phyloP scores from a whole-genome alignment of 92 coral and sea anemone genomes.

The Montipora capitata region DNA sequence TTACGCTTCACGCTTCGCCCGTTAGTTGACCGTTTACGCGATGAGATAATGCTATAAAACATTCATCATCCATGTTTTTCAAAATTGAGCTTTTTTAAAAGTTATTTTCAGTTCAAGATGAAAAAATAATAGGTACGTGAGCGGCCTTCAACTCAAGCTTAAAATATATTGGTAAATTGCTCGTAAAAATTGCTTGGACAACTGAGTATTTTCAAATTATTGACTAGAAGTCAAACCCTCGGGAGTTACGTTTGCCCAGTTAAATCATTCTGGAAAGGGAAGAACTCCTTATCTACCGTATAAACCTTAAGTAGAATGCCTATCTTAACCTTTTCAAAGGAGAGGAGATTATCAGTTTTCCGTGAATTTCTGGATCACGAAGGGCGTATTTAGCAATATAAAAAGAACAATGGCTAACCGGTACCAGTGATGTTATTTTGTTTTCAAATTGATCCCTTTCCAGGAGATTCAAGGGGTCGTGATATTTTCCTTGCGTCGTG shows the following conservation, averaged over 20 bases:
- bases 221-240: no score
- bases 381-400: neutral
- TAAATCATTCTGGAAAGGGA: no score
- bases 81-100: neutral
- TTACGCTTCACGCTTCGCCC: constrained; percentile 69
- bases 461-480: neutral
- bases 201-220: neutral
- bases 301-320: neutral
- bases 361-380: neutral
- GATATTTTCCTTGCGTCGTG: neutral
- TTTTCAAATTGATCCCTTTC: neutral
- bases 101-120: neutral
- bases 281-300: no score
- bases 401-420: neutral
- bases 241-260: no score
- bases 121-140: neutral
- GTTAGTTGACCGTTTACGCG: constrained; percentile 21
- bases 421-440: constrained; percentile 31
- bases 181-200: neutral
- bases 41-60: constrained; percentile 75
- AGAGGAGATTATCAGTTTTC: neutral
- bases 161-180: neutral
- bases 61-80: constrained; percentile 10
- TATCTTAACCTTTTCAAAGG: neutral
- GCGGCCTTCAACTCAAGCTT: constrained; percentile 7